Conservation (phyloP, 2,888 invertebrate genomes). For the Podotricha telesiphe region DNA sequence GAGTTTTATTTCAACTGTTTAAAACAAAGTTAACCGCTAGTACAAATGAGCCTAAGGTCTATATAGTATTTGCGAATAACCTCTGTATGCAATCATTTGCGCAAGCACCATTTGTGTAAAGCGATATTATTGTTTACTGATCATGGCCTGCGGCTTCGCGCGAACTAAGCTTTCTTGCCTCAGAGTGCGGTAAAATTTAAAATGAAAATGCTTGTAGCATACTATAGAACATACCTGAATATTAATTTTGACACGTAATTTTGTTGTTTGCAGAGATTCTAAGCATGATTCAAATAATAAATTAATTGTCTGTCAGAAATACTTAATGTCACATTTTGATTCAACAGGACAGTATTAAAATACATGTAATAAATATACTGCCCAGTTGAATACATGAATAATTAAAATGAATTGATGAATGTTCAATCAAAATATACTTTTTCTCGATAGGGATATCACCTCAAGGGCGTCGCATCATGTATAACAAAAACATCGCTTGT, state of each 20-base stretch:
- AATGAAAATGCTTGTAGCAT: constrained; percentile 8
- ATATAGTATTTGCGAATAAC: constrained; percentile 29
- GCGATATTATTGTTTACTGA: constrained; percentile 27
- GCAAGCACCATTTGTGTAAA: constrained; percentile 26
- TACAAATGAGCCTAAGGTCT: not conserved
- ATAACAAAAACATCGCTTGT: too few species aligned
- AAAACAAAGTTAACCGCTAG: not conserved
- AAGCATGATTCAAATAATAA: not conserved
- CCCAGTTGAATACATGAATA: too few species aligned
- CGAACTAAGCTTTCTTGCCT: constrained; percentile 20
- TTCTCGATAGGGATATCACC: too few species aligned
- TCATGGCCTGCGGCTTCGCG: constrained; percentile 22
- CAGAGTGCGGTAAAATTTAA: constrained; percentile 7
- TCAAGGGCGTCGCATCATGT: too few species aligned
- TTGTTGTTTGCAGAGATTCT: not conserved
- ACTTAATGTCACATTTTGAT: not conserved
- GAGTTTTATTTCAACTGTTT: not conserved
- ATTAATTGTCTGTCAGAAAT: not conserved
- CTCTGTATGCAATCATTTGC: constrained; percentile 35
- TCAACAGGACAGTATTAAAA: too few species aligned
- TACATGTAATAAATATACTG: too few species aligned
- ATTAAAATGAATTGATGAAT: too few species aligned
- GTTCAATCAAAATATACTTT: too few species aligned
- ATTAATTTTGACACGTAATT: constrained; percentile 15
- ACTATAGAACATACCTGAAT: not conserved